phyloP scores from a whole-genome alignment of 2,797 vertebrate species.

The Enteromius anoplus region DNA sequence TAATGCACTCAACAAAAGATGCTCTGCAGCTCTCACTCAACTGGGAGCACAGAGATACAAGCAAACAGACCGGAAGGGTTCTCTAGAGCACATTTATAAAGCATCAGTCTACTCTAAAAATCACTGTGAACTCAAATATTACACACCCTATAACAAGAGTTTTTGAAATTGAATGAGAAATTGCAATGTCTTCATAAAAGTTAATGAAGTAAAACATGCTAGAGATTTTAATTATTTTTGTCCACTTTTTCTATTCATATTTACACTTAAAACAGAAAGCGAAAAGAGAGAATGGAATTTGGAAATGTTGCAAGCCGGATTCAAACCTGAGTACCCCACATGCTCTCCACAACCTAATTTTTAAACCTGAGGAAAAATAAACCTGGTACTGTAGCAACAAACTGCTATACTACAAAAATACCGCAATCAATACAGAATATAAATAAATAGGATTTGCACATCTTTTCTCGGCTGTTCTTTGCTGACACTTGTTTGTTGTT shows the following conservation, averaged over 20 bases:
- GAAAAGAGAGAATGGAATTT: neutral
- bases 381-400: neutral
- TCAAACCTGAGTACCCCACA: neutral
- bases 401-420: neutral
- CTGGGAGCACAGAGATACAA: neutral
- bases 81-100: conserved; percentile 1
- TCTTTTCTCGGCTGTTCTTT: neutral
- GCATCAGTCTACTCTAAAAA: neutral
- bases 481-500: neutral
- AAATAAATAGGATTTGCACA: neutral
- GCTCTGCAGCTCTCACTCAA: neutral
- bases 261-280: neutral
- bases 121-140: neutral
- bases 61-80: neutral
- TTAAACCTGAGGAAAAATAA: neutral
- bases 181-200: neutral
- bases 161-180: neutral
- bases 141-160: neutral
- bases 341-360: neutral
- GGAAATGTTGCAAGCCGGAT: neutral
- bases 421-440: neutral
- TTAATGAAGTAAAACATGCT: neutral
- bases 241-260: neutral
- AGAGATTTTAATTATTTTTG: neutral
- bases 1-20: neutral